Evolutionary conservation across 2,888 invertebrate genomes (phyloP).

Genomic region (Rhagium mordax): DNA sequence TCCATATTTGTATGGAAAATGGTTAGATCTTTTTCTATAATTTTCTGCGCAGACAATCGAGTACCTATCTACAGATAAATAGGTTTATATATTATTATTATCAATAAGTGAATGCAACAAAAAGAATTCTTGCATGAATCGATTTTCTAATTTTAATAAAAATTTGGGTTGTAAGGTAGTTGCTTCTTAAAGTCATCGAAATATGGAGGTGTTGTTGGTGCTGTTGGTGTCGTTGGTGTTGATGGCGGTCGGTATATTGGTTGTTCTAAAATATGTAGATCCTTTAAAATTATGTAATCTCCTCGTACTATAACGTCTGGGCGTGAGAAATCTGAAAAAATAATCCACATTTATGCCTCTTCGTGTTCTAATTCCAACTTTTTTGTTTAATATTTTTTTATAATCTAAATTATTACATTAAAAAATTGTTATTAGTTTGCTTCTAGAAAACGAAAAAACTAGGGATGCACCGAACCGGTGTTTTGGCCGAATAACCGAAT

Average conservation of each 20-base stretch:
- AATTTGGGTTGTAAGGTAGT: slow-evolving; percentile 14
- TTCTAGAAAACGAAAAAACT: too few relatives aligned
- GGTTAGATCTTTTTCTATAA: background rate
- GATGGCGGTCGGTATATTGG: slow-evolving; percentile 29
- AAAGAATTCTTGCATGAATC: too few relatives aligned
- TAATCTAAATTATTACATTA: too few relatives aligned
- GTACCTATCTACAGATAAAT: background rate
- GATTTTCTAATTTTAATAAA: slow-evolving; percentile 2
- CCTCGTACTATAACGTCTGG: slow-evolving; percentile 45
- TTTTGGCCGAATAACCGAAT: too few relatives aligned
- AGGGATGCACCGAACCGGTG: too few relatives aligned
- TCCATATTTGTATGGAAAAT: too few relatives aligned
- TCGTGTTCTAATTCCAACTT: too few relatives aligned
- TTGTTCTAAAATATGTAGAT: slow-evolving; percentile 42
- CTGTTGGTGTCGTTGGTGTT: slow-evolving; percentile 14
- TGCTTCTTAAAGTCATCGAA: slow-evolving; percentile 11
- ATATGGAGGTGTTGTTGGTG: slow-evolving; percentile 9
- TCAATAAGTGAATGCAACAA: too few relatives aligned
- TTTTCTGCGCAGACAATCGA: background rate
- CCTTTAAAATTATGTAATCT: slow-evolving; percentile 49
- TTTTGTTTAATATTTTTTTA: too few relatives aligned
- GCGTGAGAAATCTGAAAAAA: slow-evolving; percentile 48
- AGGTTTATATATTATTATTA: too few relatives aligned
- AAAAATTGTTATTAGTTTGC: too few relatives aligned
- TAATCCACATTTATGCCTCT: background rate